A percentile compares a stretch with the other conserved stretches of the same genome.
Conservation (phyloP, 2,797 vertebrate species). For the Poeciliopsis gracilis region DNA sequence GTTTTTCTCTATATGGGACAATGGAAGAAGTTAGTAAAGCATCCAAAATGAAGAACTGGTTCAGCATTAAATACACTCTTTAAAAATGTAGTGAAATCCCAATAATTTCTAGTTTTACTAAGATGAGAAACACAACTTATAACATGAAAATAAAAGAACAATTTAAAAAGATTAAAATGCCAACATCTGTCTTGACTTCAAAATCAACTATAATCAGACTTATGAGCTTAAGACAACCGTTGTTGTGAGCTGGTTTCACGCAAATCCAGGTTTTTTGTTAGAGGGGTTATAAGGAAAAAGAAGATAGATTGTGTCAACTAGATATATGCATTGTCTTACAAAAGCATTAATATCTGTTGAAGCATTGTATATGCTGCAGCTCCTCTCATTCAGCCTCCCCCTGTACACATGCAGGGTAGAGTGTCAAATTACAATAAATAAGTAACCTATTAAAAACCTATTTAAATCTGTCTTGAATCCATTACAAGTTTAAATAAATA, state of each 20-base stretch:
- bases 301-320: not conserved
- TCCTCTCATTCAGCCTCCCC: not conserved
- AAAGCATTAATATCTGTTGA: too few relatives aligned
- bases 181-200: not conserved
- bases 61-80: too few relatives aligned
- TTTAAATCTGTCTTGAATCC: not conserved
- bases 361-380: not conserved
- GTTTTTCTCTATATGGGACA: slow-evolving; percentile 81
- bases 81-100: not conserved
- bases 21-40: not conserved
- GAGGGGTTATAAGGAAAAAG: not conserved
- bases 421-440: not conserved
- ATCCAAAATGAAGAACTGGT: not conserved
- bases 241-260: too few relatives aligned
- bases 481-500: not conserved
- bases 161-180: not conserved
- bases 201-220: not conserved
- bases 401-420: not conserved
- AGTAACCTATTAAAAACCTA: not conserved
- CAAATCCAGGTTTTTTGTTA: not conserved
- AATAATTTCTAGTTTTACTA: not conserved
- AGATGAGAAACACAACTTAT: not conserved
- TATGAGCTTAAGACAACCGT: too few relatives aligned
- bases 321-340: too few relatives aligned
- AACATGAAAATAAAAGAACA: not conserved